phyloP scores from a whole-genome alignment of 2,113 vertebrate genomes.

The Tympanuchus pallidicinctus region DNA sequence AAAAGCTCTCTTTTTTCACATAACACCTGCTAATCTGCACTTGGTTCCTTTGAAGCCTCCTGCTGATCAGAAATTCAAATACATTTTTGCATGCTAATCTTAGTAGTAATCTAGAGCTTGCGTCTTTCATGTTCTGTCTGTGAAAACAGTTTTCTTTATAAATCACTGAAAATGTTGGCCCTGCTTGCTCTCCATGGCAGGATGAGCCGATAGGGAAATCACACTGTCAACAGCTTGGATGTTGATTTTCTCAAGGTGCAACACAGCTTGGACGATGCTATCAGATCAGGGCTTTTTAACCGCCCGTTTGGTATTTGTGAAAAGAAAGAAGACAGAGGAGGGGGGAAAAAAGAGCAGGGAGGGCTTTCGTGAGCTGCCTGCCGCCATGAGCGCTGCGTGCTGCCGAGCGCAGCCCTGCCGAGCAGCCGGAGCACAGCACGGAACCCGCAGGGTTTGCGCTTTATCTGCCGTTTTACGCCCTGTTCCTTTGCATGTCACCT shows the following conservation, averaged over 20 bases:
- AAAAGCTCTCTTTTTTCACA: constrained; percentile 85
- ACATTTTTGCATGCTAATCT: constrained; percentile 91
- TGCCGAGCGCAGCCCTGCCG: accelerated
- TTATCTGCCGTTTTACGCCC: accelerated
- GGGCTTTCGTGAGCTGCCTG: not conserved
- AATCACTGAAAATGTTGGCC: constrained; percentile 1
- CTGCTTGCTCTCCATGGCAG: not conserved
- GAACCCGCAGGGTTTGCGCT: not conserved
- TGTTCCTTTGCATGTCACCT: accelerated
- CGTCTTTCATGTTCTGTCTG: constrained; percentile 83
- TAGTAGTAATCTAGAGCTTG: constrained; percentile 84
- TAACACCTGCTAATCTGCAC: constrained; percentile 90
- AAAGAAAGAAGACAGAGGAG: not conserved
- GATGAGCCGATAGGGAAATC: constrained; percentile 3
- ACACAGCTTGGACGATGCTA: not conserved
- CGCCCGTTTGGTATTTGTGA: not conserved
- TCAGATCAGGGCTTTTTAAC: not conserved
- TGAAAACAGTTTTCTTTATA: constrained; percentile 82
- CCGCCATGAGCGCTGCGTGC: accelerated
- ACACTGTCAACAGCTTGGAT: not conserved
- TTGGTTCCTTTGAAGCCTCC: constrained; percentile 81
- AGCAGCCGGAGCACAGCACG: accelerated
- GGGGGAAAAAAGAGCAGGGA: not conserved
- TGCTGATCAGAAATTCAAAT: constrained; percentile 92
- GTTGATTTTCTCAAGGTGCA: constrained; percentile 1